Percentiles rank a stretch among this genome's conserved stretches.
Conservation (phyloP, 1,140 invertebrate genomes). For the Calycopis cecrops region DNA sequence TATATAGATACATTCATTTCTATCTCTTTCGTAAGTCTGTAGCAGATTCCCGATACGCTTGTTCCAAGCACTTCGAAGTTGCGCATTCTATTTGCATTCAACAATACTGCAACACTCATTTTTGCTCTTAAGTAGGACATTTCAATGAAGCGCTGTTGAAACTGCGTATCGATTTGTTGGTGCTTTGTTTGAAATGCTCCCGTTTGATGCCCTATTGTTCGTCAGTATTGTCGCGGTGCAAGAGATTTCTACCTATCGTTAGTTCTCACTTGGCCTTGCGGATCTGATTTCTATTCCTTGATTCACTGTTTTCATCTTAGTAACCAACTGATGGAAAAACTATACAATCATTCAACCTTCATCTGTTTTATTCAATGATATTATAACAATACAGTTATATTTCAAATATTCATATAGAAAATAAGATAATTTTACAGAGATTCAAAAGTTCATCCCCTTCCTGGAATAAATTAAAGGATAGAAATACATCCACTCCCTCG, state of each 20-base stretch:
- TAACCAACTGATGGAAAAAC: too few species aligned
- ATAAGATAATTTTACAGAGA: too few species aligned
- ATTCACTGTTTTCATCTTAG: too few species aligned
- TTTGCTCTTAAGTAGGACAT: constrained; percentile 55
- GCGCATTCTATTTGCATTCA: constrained; percentile 57
- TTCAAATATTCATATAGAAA: too few species aligned
- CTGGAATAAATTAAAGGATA: too few species aligned
- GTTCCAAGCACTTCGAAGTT: constrained; percentile 53
- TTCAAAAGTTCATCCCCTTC: too few species aligned
- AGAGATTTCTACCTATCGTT: constrained; percentile 14
- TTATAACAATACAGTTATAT: too few species aligned
- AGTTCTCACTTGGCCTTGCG: constrained; percentile 1
- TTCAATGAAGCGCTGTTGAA: constrained; percentile 43
- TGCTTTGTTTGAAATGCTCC: constrained; percentile 35
- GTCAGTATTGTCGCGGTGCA: constrained; percentile 21
- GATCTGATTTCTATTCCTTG: background rate
- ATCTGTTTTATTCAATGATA: too few species aligned
- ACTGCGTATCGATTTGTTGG: constrained; percentile 35
- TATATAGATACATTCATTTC: constrained; percentile 9
- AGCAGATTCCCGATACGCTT: constrained; percentile 41
- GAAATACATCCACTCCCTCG: too few species aligned
- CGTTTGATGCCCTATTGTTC: constrained; percentile 35
- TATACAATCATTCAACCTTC: too few species aligned
- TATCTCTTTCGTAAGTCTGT: constrained; percentile 26
- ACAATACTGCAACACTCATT: constrained; percentile 60